These are phyloP conservation scores for Silurus glanis DNA, from an alignment of 2,113 vertebrate species.

Conservation along the genomic window DNA sequence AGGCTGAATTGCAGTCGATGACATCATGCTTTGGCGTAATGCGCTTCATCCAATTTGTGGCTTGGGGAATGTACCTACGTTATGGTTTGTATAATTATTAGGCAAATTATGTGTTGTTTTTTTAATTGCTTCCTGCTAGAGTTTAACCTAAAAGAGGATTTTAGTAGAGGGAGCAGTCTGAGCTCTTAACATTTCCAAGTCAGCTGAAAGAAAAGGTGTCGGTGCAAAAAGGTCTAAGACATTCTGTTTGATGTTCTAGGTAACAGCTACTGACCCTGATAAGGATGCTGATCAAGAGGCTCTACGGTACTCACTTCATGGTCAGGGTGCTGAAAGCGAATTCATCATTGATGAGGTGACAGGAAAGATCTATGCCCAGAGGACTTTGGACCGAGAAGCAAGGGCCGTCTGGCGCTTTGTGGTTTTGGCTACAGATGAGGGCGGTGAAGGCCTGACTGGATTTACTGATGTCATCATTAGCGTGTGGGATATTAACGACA, in stretches of 20 bases:
- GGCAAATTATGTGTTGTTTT: not conserved
- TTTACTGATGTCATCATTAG: slow-evolving; percentile 90
- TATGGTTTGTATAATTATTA: not conserved
- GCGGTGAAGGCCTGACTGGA: slow-evolving; percentile 86
- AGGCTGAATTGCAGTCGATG: slow-evolving; percentile 7
- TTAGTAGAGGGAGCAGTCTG: not conserved
- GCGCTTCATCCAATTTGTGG: slow-evolving; percentile 12
- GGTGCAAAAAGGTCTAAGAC: slow-evolving; percentile 10
- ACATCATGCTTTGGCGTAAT: slow-evolving; percentile 14
- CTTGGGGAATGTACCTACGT: not conserved
- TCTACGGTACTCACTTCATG: slow-evolving; percentile 84
- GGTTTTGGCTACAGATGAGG: slow-evolving; percentile 84
- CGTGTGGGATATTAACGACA: slow-evolving; percentile 89
- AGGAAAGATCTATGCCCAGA: slow-evolving; percentile 82
- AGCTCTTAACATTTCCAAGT: slow-evolving; percentile 15
- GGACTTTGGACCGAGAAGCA: slow-evolving; percentile 81
- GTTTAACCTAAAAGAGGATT: not conserved
- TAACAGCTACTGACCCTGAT: slow-evolving; percentile 85
- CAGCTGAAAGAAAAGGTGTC: slow-evolving; percentile 48
- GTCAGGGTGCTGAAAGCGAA: slow-evolving; percentile 81
- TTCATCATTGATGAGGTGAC: slow-evolving; percentile 86
- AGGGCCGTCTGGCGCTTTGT: slow-evolving; percentile 86
- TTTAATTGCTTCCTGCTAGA: not conserved
- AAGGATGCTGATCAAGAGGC: slow-evolving; percentile 78
- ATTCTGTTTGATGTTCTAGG: slow-evolving; percentile 70